A percentile compares a stretch with the other conserved stretches of the same genome.
Conservation (phyloP, 2,888 invertebrate genomes). For the Merodon equestris region DNA sequence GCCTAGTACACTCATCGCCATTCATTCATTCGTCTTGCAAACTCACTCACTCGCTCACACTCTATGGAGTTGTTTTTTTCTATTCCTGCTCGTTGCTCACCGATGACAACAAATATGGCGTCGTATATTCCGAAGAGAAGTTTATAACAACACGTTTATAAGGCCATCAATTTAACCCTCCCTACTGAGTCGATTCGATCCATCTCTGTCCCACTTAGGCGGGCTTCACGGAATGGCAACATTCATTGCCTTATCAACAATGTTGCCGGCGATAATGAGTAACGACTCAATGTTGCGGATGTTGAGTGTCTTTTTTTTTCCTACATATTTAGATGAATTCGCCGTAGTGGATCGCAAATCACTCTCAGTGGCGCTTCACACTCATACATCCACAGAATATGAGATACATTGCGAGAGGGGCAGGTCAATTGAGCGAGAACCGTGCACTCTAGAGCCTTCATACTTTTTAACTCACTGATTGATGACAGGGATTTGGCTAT, state of each 20-base stretch:
- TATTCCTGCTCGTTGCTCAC: slow-evolving; percentile 14
- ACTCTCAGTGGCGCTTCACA: slow-evolving; percentile 46
- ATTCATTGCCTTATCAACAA: slow-evolving; percentile 50
- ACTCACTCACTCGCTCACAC: slow-evolving; percentile 54
- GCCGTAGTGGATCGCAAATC: slow-evolving; percentile 48
- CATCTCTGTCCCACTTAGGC: slow-evolving; percentile 44
- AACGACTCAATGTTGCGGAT: slow-evolving; percentile 47
- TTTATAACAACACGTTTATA: slow-evolving; percentile 62
- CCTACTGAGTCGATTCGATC: slow-evolving; percentile 1
- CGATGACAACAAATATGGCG: slow-evolving; percentile 73
- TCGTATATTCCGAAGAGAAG: slow-evolving; percentile 70
- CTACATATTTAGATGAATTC: slow-evolving; percentile 51
- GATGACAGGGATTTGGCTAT: slow-evolving; percentile 69
- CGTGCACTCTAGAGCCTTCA: slow-evolving; percentile 58
- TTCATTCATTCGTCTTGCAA: slow-evolving; percentile 50
- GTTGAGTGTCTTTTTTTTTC: slow-evolving; percentile 20
- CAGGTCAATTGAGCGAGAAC: slow-evolving; percentile 70
- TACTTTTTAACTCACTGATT: slow-evolving; percentile 69
- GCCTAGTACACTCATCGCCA: slow-evolving; percentile 45
- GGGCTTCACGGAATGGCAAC: slow-evolving; percentile 39
- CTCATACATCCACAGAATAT: slow-evolving; percentile 16
- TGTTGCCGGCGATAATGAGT: slow-evolving; percentile 22
- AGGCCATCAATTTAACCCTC: slow-evolving; percentile 49
- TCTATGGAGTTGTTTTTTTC: background rate
- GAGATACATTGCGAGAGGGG: slow-evolving; percentile 62